Evolutionary conservation across 2,888 invertebrate genomes (phyloP), one percentile per base, ranked within the genome.

Genomic region (Lamellibrachia satsuma): DNA sequence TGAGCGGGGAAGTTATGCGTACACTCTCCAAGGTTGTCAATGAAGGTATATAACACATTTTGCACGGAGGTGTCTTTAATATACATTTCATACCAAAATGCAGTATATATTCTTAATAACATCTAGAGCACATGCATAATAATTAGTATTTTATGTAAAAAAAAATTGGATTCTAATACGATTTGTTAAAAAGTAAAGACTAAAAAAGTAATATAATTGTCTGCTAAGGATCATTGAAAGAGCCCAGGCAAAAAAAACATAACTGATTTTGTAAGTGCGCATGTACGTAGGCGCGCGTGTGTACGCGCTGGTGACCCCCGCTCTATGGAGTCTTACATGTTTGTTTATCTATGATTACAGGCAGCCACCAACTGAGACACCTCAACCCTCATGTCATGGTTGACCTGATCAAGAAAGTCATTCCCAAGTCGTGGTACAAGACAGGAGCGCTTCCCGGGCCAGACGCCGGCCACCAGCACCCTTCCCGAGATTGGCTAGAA

Each of bases 331-430:
- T 75, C 22, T 9, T 60, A 60, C 1, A 60, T 7, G 75, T 6
- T 75, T 22, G 75, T 75, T 22, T 75, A 0, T n/a, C 6, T 75
- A n/a, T 90, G 15, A 39, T 93, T 93, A 2, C 91, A 94, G 94
- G 94, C 55, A 94, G 93, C 92, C 93, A 94, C 0, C 94, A 94
- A 92, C 92, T 94, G 90, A 93, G 92, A 60, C 52, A 93, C 6
- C 92, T 94, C 3, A 93, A 93, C 75, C 27, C 92, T 7, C 57
- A 92, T 8, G 90, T 92, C 9, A 92, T 94, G 51, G 92, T 92
- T 22, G 91, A 92, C 15, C 92, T 94, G 15, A 92, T 94, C 75
- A 75, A 75, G 75, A n/a, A 75, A 6, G 75, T 75, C 75, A 75
- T 75, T 39, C 39, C 39, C 75, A 75, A 75, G 75, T 75, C 22